Evolutionary conservation across 2,888 invertebrate genomes (phyloP).

Genomic region (Pyrrhia umbra): DNA sequence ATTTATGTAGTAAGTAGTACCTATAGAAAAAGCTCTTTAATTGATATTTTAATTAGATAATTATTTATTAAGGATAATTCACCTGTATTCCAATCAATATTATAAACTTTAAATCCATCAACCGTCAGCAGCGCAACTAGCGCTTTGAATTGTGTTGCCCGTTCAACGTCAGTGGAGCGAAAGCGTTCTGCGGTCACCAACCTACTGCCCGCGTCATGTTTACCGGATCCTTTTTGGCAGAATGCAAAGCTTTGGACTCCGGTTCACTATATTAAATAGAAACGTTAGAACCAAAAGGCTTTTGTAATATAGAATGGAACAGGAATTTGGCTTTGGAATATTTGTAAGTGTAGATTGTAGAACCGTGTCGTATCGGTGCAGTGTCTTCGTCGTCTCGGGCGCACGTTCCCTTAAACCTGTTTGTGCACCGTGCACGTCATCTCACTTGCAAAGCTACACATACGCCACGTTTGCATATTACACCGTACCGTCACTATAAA

Average conservation of each 20-base stretch:
- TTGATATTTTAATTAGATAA: too few relatives aligned
- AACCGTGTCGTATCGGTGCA: conserved; percentile 21
- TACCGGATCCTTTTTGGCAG: conserved; percentile 30
- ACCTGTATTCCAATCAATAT: conserved; percentile 19
- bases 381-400: not conserved
- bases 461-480: conserved; percentile 43
- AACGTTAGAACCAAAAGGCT: not conserved
- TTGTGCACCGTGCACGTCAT: conserved; percentile 36
- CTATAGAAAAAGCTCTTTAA: too few relatives aligned
- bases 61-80: not conserved
- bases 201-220: conserved; percentile 27
- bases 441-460: conserved; percentile 44
- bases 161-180: conserved; percentile 31
- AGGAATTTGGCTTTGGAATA: conserved; percentile 16
- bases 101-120: conserved; percentile 14
- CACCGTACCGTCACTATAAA: conserved; percentile 25
- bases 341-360: conserved; percentile 20
- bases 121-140: conserved; percentile 1
- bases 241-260: conserved; percentile 20
- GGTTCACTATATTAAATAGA: conserved; percentile 11
- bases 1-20: too few relatives aligned
- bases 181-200: conserved; percentile 32
- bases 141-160: conserved; percentile 24
- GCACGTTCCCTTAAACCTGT: conserved; percentile 25
- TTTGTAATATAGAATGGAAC: not conserved